Percentiles rank a stretch among this genome's conserved stretches.
Evolutionary conservation across 2,888 invertebrate genomes (phyloP).

Genomic region (Onthophagus sagittarius): DNA sequence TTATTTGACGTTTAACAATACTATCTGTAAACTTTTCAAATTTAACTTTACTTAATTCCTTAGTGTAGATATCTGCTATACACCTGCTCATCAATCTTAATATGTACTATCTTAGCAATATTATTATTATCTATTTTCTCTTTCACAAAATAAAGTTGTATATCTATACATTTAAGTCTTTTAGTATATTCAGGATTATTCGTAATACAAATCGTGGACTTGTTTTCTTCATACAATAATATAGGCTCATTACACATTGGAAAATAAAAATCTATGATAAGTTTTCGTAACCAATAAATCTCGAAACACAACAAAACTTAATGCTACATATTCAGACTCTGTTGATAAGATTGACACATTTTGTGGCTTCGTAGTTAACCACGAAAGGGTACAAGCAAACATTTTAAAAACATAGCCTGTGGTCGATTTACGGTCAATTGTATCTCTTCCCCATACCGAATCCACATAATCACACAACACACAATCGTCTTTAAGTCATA

Average conservation of each 20-base stretch:
- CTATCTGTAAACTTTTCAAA: too few relatives aligned
- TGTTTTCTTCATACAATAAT: conserved; percentile 1
- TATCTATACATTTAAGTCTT: too few relatives aligned
- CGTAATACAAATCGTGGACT: too few relatives aligned
- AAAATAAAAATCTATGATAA: conserved; percentile 31
- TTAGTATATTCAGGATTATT: too few relatives aligned
- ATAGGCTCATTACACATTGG: not conserved
- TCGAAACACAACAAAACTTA: conserved; percentile 34
- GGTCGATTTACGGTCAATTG: conserved; percentile 34
- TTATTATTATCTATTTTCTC: too few relatives aligned
- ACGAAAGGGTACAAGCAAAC: conserved; percentile 33
- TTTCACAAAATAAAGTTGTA: too few relatives aligned
- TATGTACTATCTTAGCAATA: too few relatives aligned
- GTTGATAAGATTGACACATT: conserved; percentile 37
- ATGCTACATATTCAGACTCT: conserved; percentile 40
- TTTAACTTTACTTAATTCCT: too few relatives aligned
- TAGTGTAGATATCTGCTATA: too few relatives aligned
- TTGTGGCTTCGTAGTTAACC: conserved; percentile 37
- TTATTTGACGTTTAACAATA: too few relatives aligned
- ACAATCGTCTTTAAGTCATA: not conserved
- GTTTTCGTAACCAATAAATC: conserved; percentile 32
- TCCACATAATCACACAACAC: conserved; percentile 32
- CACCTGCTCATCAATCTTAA: too few relatives aligned
- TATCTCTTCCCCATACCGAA: conserved; percentile 36
- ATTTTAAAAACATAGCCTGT: conserved; percentile 35